Evolutionary conservation across 2,113 vertebrate genomes (phyloP), one percentile per base, ranked within the genome.

Genomic region (Ia io): DNA sequence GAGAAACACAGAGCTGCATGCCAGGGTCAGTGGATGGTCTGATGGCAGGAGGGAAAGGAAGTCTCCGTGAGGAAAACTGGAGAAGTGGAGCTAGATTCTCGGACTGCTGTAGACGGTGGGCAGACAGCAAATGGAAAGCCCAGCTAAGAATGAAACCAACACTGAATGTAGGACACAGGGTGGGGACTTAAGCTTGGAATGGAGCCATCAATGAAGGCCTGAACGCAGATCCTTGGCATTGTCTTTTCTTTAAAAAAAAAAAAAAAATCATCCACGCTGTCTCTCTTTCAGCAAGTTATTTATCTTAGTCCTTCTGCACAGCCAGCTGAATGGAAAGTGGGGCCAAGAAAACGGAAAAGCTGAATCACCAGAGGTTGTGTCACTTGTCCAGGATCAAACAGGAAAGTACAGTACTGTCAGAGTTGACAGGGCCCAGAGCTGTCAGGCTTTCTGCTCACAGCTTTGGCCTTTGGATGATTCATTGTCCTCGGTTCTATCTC

Each of bases 291-390:
- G 69, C 10, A 73, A 93, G 56, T 35, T 51, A 2, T 95, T 96
- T 93, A 56, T 93, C 65, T 70, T 88, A 40, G 76, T 63, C 30
- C 47, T 92, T 94, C 56, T 71, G 63, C 82, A 85, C 6, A 71
- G 49, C 70, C 83, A 80, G 40, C 16, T n/a, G 22, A 91, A 91
- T 67, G 67, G 71, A 96, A 70, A 10, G 2, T 4, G 32, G 22
- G 44, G 70, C 79, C 56, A 91, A 91, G 91, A 86, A 93, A 89
- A 86, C 77, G 89, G 96, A 95, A 96, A 95, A 87, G 28, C 42
- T 88, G 95, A 91, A 44, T 93, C 94, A 95, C 3, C 13, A 73
- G 67, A 95, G 25, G 80, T 88, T 79, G 2, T 84, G 59, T 77
- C 89, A 87, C 18, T 90, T 42, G 65, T 76, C 40, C 51, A 89